Evolutionary conservation across 2,888 invertebrate genomes (phyloP), one percentile per base, ranked within the genome.

Genomic region (Octonoba sinensis): DNA sequence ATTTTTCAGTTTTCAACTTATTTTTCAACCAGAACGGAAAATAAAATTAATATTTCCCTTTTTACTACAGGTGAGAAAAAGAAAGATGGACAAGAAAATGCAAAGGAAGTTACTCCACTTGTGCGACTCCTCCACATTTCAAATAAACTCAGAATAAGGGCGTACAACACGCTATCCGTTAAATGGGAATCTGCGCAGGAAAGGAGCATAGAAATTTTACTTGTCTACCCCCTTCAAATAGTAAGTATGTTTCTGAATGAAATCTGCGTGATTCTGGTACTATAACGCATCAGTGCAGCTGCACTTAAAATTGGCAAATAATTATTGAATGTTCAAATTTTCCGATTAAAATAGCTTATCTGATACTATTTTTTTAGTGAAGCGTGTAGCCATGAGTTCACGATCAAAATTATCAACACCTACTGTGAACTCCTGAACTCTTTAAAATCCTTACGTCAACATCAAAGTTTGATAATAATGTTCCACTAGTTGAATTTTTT

Each of bases 101-200:
- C 36, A 36, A 36, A 36, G 3, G 64, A 57, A 59, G 73, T 69
- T 49, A 62, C 36, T 4, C 36, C 36, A 36, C 36, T 36, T 36
- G 36, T 36, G 36, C 79, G 79, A 4, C 27, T 81, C 4, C 24
- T 22, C 15, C 20, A 47, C 44, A 4, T 81, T 47, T 46, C 73
- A 4, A 73, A 64, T 3, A 73, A 46, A n/a, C 20, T 81, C 18
- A 60, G 62, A 47, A 46, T 27, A 20, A 60, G 79, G 51, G 54
- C 69, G 15, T 54, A 73, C 49, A 62, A 27, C n/a, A 36, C 62
- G 0, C n/a, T 73, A 6, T 47, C 69, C 8, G 13, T 81, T 8
- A 67, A 71, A 56, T 18, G 56, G 11, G 79, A 81, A 49, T 64
- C 60, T 46, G 8, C 56, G 11, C 79, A 81, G 24, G 73, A 81